phyloP scores from a whole-genome alignment of 2,888 invertebrate species.

The Papilio gigon region DNA sequence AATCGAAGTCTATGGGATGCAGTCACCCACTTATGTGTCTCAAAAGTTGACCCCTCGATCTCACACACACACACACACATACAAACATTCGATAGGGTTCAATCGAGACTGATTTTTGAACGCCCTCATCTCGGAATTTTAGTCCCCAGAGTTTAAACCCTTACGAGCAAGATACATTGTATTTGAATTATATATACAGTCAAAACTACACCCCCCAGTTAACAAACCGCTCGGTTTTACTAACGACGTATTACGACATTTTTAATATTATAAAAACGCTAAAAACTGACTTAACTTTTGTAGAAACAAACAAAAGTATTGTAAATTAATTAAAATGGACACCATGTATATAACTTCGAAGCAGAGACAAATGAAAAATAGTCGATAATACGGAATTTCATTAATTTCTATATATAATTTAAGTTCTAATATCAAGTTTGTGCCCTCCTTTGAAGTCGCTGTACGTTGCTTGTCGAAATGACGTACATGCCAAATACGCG shows the following conservation, averaged over 20 bases:
- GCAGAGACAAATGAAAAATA: neutral
- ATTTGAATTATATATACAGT: constrained; percentile 68
- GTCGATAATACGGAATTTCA: no score
- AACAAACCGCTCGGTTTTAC: constrained; percentile 45
- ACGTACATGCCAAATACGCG: constrained; percentile 43
- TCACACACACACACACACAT: constrained; percentile 47
- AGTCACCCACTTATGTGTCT: constrained; percentile 42
- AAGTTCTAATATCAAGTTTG: neutral
- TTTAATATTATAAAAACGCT: neutral
- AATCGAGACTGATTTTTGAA: constrained; percentile 68
- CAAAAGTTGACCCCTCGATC: constrained; percentile 51
- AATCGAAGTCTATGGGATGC: constrained; percentile 40
- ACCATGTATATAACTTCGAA: no score
- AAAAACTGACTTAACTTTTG: no score
- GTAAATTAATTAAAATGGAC: no score
- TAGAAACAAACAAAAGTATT: no score
- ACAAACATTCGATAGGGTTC: constrained; percentile 52
- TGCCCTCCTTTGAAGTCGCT: constrained; percentile 16
- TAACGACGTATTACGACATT: constrained; percentile 27
- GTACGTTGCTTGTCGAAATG: constrained; percentile 16
- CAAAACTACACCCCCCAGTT: constrained; percentile 59
- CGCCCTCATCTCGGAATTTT: constrained; percentile 66
- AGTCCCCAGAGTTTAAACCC: constrained; percentile 70
- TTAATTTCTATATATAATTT: neutral
- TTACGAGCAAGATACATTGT: constrained; percentile 65